Evolutionary conservation across 2,113 vertebrate genomes (phyloP).

Genomic region (Cynocephalus volans): DNA sequence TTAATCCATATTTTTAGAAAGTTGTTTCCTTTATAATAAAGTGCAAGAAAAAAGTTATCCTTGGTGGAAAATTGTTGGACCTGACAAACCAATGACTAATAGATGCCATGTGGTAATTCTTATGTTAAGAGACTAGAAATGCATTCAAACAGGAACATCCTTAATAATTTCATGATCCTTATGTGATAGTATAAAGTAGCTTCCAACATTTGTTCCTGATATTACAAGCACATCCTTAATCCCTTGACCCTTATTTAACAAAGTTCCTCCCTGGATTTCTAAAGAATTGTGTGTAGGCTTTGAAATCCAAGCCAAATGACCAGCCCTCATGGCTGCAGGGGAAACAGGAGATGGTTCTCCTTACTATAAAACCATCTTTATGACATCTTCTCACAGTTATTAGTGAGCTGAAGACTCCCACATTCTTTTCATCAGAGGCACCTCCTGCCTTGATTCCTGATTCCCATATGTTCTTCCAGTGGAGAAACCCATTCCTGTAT

Average conservation of each 20-base stretch:
- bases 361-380: slow-evolving; percentile 84
- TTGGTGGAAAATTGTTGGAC: neutral
- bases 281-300: slow-evolving; percentile 71
- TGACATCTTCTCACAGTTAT: slow-evolving; percentile 86
- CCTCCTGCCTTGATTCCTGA: slow-evolving; percentile 73
- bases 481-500: slow-evolving; percentile 64
- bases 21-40: neutral
- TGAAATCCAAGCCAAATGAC: slow-evolving; percentile 84
- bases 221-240: neutral
- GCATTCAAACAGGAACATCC: neutral
- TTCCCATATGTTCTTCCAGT: slow-evolving; percentile 80
- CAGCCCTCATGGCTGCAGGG: slow-evolving; percentile 48
- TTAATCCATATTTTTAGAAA: neutral
- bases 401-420: slow-evolving; percentile 72
- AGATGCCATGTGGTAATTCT: slow-evolving; percentile 18
- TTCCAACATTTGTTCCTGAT: slow-evolving; percentile 62
- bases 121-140: neutral
- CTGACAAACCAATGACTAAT: slow-evolving; percentile 18
- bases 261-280: slow-evolving; percentile 55
- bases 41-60: neutral
- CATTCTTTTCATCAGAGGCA: slow-evolving; percentile 81
- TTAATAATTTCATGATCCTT: slow-evolving; percentile 37
- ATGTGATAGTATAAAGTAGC: slow-evolving; percentile 13
- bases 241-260: slow-evolving; percentile 59
- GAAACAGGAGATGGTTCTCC: slow-evolving; percentile 75